Base-by-base conservation (phyloP, 2,888 invertebrate species). In the Myopa testacea region DNA sequence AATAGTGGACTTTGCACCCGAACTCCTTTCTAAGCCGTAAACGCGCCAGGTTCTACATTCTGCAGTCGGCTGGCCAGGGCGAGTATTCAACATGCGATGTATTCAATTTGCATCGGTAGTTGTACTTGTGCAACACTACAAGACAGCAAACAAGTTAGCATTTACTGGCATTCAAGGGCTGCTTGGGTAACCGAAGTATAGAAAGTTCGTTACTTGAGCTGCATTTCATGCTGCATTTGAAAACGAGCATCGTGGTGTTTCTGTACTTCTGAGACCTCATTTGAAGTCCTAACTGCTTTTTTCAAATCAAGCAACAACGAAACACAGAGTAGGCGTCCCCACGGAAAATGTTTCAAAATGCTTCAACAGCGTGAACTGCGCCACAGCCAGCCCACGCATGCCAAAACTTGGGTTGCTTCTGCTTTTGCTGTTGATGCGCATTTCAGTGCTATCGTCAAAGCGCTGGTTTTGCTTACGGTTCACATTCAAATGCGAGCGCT, bases 191-290 rank as follows among this genome's bases (percentile, higher is more conserved):
- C 1, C 55, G 55, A 55, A 62, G 37, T 50, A 19, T n/a, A 68
- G 67, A 72, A 68, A 73, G 77, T 77, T 77, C 55, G 78, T 78
- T 34, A 55, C 73, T 50, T 34, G 60, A 75, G 70, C 69, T n/a
- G n/a, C n/a, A 63, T 74, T 78, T 78, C 75, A 70, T 70, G 84
- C 79, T 80, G 73, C 78, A 75, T 58, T 69, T 52, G 26, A 68
- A 26, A 34, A 73, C 60, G 10, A 60, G 26, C 63, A 34, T 19
- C 63, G 26, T 12, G 38, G 34, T 8, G 55, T n/a, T 55, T 55
- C 55, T 55, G 55, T n/a, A 26, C 26, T 26, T 26, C 50, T 55
- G 4, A 12, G 1, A 55, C 8, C 65, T 34, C 38, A 65, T 4
- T 14, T 38, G 10, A 16, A 14, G 38, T 14, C 50, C 5, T 19